A percentile compares a stretch with the other conserved stretches of the same genome.
These are phyloP conservation scores for Dissostichus mawsoni DNA, from an alignment of 2,113 vertebrate genomes.

Conservation along the genomic window DNA sequence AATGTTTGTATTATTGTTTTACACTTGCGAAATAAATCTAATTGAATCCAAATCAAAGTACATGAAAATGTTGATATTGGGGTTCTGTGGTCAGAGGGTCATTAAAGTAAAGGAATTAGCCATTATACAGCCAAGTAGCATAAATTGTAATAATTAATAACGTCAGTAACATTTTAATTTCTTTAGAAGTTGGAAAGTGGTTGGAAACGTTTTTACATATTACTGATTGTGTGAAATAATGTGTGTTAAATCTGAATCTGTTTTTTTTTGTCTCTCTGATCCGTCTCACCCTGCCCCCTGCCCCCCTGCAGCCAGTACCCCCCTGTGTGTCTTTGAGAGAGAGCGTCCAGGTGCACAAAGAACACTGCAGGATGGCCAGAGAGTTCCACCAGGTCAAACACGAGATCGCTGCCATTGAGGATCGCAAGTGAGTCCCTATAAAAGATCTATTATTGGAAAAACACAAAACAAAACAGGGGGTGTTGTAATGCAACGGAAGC, in stretches of 20 bases:
- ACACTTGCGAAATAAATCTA: too few species aligned
- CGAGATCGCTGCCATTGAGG: slow-evolving; percentile 94
- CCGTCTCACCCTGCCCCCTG: background rate
- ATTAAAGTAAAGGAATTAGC: background rate
- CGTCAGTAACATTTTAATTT: background rate
- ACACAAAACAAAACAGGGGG: too few species aligned
- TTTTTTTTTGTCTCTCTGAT: background rate
- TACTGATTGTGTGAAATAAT: background rate
- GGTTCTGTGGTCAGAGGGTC: background rate
- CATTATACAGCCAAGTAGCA: background rate
- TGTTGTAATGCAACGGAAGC: background rate
- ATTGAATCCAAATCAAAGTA: background rate
- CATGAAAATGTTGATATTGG: background rate
- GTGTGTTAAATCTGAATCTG: background rate
- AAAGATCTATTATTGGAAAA: background rate
- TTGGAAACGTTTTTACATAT: background rate
- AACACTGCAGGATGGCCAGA: slow-evolving; percentile 96
- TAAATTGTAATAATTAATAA: background rate
- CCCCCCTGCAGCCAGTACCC: slow-evolving; percentile 89
- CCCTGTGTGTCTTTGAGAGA: slow-evolving; percentile 92
- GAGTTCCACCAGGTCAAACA: slow-evolving; percentile 96
- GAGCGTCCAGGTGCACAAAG: slow-evolving; percentile 94
- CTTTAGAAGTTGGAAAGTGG: background rate
- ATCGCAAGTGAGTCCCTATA: slow-evolving; percentile 89
- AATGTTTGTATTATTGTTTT: too few species aligned